phyloP scores from a whole-genome alignment of 2,888 invertebrate genomes.

The Philhelius pedissequus region DNA sequence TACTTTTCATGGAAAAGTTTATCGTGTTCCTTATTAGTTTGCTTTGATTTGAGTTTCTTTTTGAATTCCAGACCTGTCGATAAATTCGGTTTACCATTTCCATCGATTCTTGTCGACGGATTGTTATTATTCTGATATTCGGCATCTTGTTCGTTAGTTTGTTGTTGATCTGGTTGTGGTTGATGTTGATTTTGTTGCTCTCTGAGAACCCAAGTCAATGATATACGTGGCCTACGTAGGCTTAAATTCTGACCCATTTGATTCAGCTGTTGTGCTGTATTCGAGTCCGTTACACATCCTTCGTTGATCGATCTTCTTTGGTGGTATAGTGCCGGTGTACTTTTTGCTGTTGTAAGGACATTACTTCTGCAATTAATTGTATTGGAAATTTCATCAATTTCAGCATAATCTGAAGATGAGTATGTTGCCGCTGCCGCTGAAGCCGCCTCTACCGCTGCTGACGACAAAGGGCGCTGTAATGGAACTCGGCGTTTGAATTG shows the following conservation, averaged over 20 bases:
- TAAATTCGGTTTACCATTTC: slow-evolving; percentile 45
- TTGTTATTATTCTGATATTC: slow-evolving; percentile 56
- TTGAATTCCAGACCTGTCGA: slow-evolving; percentile 64
- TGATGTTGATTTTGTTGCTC: slow-evolving; percentile 81
- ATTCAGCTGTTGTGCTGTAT: slow-evolving; percentile 69
- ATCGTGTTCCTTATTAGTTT: slow-evolving; percentile 74
- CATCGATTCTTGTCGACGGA: slow-evolving; percentile 25
- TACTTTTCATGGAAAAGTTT: slow-evolving; percentile 75
- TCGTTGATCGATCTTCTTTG: slow-evolving; percentile 53
- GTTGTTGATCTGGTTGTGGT: slow-evolving; percentile 64
- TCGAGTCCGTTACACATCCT: slow-evolving; percentile 72
- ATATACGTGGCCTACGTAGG: slow-evolving; percentile 83
- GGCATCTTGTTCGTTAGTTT: slow-evolving; percentile 41
- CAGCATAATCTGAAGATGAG: slow-evolving; percentile 75
- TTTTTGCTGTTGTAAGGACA: slow-evolving; percentile 67
- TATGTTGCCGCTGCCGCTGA: neutral
- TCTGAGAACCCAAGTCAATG: slow-evolving; percentile 87
- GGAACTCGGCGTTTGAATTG: slow-evolving; percentile 64
- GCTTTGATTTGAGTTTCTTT: slow-evolving; percentile 74
- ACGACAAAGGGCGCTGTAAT: slow-evolving; percentile 15
- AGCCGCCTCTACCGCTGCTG: neutral
- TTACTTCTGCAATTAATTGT: slow-evolving; percentile 30
- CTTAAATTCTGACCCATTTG: slow-evolving; percentile 81
- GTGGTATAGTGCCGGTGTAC: slow-evolving; percentile 72
- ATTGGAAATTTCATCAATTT: slow-evolving; percentile 73